Evolutionary conservation across 2,797 vertebrate genomes (phyloP).

Genomic region (Myripristis jacobus): DNA sequence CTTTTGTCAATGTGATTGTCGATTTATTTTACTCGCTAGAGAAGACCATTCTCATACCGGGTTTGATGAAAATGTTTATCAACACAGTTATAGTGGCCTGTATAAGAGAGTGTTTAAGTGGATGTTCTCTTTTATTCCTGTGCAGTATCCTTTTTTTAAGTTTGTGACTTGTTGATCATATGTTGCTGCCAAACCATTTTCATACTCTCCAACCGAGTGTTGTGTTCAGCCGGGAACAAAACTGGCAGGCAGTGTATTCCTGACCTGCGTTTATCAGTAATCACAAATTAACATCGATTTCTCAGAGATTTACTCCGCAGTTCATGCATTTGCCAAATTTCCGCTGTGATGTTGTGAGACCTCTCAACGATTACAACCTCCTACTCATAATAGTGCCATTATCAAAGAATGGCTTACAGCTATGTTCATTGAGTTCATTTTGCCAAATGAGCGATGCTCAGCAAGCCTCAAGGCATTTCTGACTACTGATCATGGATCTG

Average conservation of each 20-base stretch:
- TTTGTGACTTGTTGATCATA: slow-evolving; percentile 43
- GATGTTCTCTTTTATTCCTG: slow-evolving; percentile 37
- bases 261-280: slow-evolving; percentile 31
- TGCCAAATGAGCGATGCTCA: slow-evolving; percentile 41
- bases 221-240: slow-evolving; percentile 45
- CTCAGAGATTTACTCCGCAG: slow-evolving; percentile 46
- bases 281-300: slow-evolving; percentile 40
- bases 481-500: slow-evolving; percentile 45
- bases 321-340: slow-evolving; percentile 72
- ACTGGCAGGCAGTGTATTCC: slow-evolving; percentile 30
- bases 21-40: slow-evolving; percentile 58
- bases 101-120: slow-evolving; percentile 52
- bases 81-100: slow-evolving; percentile 31
- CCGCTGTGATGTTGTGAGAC: slow-evolving; percentile 32
- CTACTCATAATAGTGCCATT: slow-evolving; percentile 35
- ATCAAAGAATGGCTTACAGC: slow-evolving; percentile 20
- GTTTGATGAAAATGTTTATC: slow-evolving; percentile 53
- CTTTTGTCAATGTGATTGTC: slow-evolving; percentile 62
- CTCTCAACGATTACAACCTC: slow-evolving; percentile 53
- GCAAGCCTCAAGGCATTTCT: slow-evolving; percentile 31
- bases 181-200: slow-evolving; percentile 57
- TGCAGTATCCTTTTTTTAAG: slow-evolving; percentile 44
- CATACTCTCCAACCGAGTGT: slow-evolving; percentile 40
- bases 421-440: neutral
- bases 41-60: slow-evolving; percentile 41